These are phyloP conservation scores for Sardina pilchardus DNA, from an alignment of 2,113 vertebrate genomes.

Conservation along the genomic window DNA sequence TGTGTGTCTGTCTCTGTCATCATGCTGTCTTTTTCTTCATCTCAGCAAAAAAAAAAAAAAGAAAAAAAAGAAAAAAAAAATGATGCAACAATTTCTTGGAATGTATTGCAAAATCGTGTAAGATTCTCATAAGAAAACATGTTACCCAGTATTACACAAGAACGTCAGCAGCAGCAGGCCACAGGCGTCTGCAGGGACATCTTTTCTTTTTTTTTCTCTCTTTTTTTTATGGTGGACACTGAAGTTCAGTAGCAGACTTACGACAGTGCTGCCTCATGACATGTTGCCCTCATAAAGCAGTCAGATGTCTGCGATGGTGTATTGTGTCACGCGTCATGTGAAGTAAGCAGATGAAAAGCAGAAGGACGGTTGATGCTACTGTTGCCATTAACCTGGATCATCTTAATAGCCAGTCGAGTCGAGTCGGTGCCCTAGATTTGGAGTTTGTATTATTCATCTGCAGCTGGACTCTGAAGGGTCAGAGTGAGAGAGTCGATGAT, in stretches of 20 bases:
- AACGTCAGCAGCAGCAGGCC: background rate
- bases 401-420: background rate
- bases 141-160: constrained; percentile 39
- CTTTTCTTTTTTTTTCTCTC: constrained; percentile 10
- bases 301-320: background rate
- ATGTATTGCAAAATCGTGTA: constrained; percentile 45
- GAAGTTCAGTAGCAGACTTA: background rate
- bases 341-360: background rate
- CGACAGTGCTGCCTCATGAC: background rate
- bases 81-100: constrained; percentile 47
- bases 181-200: background rate
- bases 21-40: constrained; percentile 20
- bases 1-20: constrained; percentile 24
- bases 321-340: background rate
- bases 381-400: background rate
- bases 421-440: constrained; percentile 25
- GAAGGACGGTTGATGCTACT: background rate
- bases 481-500: background rate
- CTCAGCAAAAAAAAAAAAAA: background rate
- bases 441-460: constrained; percentile 35
- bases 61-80: background rate
- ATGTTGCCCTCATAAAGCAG: background rate
- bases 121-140: constrained; percentile 25
- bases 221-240: constrained; percentile 3
- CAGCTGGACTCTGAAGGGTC: background rate